phyloP scores from a whole-genome alignment of 2,797 vertebrate genomes.

The Florisuga fusca region DNA sequence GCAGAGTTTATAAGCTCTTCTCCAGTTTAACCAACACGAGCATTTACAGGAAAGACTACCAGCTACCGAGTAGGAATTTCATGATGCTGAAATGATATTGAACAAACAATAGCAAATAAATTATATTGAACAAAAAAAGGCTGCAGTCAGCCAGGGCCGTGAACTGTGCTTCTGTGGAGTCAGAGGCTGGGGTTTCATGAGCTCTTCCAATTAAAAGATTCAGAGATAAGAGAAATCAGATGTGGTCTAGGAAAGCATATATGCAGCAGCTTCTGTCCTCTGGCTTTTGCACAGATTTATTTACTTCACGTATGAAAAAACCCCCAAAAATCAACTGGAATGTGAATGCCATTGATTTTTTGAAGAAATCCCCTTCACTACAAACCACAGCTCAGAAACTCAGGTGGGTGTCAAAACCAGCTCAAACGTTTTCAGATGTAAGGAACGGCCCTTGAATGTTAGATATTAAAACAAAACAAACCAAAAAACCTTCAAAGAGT shows the following conservation, averaged over 20 bases:
- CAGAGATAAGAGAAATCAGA: neutral
- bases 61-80: neutral
- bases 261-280: neutral
- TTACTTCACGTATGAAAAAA: neutral
- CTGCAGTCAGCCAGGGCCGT: neutral
- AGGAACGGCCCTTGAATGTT: neutral
- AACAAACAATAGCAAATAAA: neutral
- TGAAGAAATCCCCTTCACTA: neutral
- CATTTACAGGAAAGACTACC: neutral
- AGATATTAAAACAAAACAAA: neutral
- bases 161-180: fast-evolving
- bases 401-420: neutral
- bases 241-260: neutral
- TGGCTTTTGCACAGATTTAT: neutral
- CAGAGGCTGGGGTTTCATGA: neutral
- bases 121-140: neutral
- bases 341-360: fast-evolving
- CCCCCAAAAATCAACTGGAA: neutral
- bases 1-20: slow-evolving; percentile 1
- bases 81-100: neutral
- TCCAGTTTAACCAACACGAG: neutral
- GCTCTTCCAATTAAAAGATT: neutral
- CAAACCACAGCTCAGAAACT: neutral
- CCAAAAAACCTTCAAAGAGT: neutral
- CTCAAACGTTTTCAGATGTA: neutral